Evolutionary conservation across 2,797 vertebrate species (phyloP).

Genomic region (Percopsis omiscomaycus): DNA sequence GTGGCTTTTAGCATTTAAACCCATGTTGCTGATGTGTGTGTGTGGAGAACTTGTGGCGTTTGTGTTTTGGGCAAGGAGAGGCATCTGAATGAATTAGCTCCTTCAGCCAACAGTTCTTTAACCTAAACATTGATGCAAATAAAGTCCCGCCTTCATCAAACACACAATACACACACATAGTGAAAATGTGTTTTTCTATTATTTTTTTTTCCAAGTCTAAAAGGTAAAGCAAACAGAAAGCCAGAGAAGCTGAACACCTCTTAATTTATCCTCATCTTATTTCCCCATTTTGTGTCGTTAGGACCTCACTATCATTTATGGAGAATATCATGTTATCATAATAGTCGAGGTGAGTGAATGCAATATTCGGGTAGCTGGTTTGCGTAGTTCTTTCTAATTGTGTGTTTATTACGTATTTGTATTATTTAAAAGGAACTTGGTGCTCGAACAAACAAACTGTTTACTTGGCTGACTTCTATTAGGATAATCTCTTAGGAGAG

Average conservation of each 20-base stretch:
- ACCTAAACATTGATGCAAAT: slow-evolving; percentile 36
- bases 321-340: too few species aligned
- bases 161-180: slow-evolving; percentile 15
- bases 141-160: slow-evolving; percentile 36
- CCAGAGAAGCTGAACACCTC: slow-evolving; percentile 19
- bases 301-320: too few species aligned
- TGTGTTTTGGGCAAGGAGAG: neutral
- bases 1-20: neutral
- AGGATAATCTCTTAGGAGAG: too few species aligned
- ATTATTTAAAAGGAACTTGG: too few species aligned
- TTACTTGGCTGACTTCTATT: too few species aligned
- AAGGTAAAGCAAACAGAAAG: neutral
- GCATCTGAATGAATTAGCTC: slow-evolving; percentile 48
- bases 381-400: too few species aligned
- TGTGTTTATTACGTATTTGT: too few species aligned
- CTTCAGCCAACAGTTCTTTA: slow-evolving; percentile 49
- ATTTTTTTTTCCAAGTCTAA: neutral
- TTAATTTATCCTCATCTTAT: too few species aligned
- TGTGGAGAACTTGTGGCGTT: neutral
- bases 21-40: slow-evolving; percentile 3
- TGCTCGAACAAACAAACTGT: too few species aligned
- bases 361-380: too few species aligned
- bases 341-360: too few species aligned
- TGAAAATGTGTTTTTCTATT: slow-evolving; percentile 12
- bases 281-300: too few species aligned